Conservation (phyloP, 2,888 invertebrate genomes). For the Athripsodes cinereus region DNA sequence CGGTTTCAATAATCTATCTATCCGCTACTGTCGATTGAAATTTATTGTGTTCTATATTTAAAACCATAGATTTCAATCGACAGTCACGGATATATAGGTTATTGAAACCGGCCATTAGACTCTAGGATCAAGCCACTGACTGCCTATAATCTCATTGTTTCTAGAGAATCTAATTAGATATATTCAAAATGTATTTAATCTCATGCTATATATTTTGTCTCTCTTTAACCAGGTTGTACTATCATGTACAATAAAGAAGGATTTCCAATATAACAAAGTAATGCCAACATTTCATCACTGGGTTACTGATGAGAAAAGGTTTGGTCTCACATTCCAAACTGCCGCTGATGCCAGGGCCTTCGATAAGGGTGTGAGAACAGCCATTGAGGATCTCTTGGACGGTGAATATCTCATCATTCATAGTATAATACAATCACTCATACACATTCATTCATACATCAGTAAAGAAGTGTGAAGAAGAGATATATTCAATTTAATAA, state of each 20-base stretch:
- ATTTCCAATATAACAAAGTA: slow-evolving; percentile 94
- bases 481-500: neutral
- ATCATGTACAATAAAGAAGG: slow-evolving; percentile 91
- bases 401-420: slow-evolving; percentile 54
- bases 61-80: too few relatives aligned
- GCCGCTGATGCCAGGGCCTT: slow-evolving; percentile 92
- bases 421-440: neutral
- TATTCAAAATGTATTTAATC: neutral
- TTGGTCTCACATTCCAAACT: slow-evolving; percentile 93
- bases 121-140: too few relatives aligned
- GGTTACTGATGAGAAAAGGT: slow-evolving; percentile 91
- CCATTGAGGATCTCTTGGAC: slow-evolving; percentile 84
- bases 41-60: too few relatives aligned
- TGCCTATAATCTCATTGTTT: too few relatives aligned
- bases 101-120: too few relatives aligned
- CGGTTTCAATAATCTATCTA: too few relatives aligned
- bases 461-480: too few relatives aligned
- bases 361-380: slow-evolving; percentile 84
- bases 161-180: too few relatives aligned
- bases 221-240: slow-evolving; percentile 88
- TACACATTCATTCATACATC: neutral
- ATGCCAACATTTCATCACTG: slow-evolving; percentile 99
- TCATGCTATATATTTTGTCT: slow-evolving; percentile 23
- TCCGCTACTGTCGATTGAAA: too few relatives aligned
- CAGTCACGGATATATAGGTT: too few relatives aligned